phyloP scores from a whole-genome alignment of 2,113 vertebrate genomes.

The Parotia lawesii region DNA sequence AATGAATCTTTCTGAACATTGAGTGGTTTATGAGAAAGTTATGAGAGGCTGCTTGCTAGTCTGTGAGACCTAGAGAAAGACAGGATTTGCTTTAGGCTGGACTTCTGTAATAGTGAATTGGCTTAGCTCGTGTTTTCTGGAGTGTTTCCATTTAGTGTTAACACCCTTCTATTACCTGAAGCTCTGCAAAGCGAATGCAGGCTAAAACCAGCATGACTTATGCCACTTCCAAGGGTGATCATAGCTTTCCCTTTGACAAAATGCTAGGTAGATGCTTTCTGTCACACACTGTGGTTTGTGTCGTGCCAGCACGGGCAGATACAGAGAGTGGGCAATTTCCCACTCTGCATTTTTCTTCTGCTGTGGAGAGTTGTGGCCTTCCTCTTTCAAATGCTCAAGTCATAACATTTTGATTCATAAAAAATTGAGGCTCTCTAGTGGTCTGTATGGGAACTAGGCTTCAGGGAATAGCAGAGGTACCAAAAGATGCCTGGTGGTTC shows the following conservation, averaged over 20 bases:
- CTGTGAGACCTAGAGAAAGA: not conserved
- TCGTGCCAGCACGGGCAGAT: not conserved
- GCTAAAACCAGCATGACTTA: not conserved
- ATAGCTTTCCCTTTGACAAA: not conserved
- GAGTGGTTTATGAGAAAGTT: not conserved
- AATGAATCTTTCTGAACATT: not conserved
- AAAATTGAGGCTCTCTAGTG: not conserved
- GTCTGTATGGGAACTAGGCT: not conserved
- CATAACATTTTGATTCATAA: not conserved
- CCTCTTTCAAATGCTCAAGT: not conserved
- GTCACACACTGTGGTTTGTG: not conserved
- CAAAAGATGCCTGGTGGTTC: not conserved
- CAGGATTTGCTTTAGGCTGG: not conserved
- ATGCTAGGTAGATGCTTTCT: not conserved
- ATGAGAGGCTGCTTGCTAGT: not conserved
- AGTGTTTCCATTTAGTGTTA: not conserved
- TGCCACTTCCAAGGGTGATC: not conserved
- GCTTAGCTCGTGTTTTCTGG: not conserved
- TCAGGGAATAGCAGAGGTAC: not conserved
- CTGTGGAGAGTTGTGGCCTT: not conserved
- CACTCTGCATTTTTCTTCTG: not conserved
- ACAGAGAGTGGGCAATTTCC: not conserved
- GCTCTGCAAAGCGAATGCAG: not conserved
- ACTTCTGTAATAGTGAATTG: not conserved
- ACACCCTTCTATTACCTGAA: not conserved